Base-by-base conservation (phyloP, 53 echinoderm and acorn worm genomes). In the Actinopyga echinites region DNA sequence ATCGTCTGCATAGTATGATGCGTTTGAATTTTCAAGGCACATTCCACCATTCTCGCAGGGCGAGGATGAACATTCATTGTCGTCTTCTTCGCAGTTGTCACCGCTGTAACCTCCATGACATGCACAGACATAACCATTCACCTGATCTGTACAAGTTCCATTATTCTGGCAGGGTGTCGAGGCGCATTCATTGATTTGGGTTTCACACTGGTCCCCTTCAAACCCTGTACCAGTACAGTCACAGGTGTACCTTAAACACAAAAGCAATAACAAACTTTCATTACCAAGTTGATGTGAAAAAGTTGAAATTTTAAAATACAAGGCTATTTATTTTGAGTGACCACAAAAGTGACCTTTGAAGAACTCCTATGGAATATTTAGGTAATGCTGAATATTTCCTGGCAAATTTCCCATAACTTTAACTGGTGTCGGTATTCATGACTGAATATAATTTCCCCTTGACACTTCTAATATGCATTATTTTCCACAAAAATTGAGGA, bases 31-130 rank as follows among this genome's bases (percentile, higher is more conserved):
- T 68, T 96, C 58, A 2, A 74, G 65, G 56, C 96, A 96, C 30
- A 30, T 26, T 23, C 79, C 96, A 22, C 75, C 89, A 63, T 87
- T 90, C 20, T 65, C 49, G 37, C 96, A 96, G 12, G 96, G 96
- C 1, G 33, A 15, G 34, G 65, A 35, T 2, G 30, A 69, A 61
- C 96, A 96, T 26, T 96, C 96, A 29, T 87, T 9, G 43, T 91
- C 58, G 54, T 93, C 91, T 0, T 58, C 43, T 33, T 79, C 45
- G 56, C 96, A 96, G 52, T 90, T 42, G 60, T 83, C 61, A 28
- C 96, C 93, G 8, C 11, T 45, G 31, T 84, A 93, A 2, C 93
- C 93, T 17, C 56, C 42, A 0, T 57, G 57, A 26, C 68, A 67
- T 82, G 86, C 28, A 45, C 93, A 96, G 61, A 87, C 58, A 21